These are phyloP conservation scores for Parambassis ranga DNA, from an alignment of 2,797 vertebrate species.

Conservation along the genomic window DNA sequence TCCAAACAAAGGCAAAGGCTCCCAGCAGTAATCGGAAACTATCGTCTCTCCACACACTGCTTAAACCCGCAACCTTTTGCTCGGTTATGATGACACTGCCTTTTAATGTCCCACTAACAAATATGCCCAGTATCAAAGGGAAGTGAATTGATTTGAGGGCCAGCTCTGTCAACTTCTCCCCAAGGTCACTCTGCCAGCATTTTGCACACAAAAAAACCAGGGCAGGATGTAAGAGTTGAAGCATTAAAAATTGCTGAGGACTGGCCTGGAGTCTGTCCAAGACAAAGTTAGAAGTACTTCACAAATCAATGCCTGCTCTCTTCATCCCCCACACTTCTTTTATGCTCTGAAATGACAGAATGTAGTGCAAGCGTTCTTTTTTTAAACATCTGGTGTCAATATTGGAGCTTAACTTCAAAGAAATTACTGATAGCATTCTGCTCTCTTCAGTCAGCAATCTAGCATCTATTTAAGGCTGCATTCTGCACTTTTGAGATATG, in stretches of 20 bases:
- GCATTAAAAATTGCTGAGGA: slow-evolving; percentile 72
- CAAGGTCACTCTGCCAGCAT: slow-evolving; percentile 62
- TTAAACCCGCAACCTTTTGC: slow-evolving; percentile 58
- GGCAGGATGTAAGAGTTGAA: slow-evolving; percentile 61
- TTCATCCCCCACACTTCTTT: slow-evolving; percentile 71
- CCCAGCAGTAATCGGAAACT: slow-evolving; percentile 67
- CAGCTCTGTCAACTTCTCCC: slow-evolving; percentile 41
- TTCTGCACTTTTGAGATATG: slow-evolving; percentile 53
- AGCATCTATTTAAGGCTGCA: slow-evolving; percentile 60
- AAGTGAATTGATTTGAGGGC: slow-evolving; percentile 53
- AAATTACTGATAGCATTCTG: slow-evolving; percentile 71
- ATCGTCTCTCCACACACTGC: slow-evolving; percentile 40
- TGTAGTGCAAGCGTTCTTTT: slow-evolving; percentile 65
- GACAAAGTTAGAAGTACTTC: slow-evolving; percentile 74
- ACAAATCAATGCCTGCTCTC: slow-evolving; percentile 77
- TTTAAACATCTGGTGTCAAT: slow-evolving; percentile 77
- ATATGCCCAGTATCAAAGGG: slow-evolving; percentile 52
- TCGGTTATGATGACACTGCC: slow-evolving; percentile 49
- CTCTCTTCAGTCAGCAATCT: slow-evolving; percentile 58
- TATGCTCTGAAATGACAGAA: slow-evolving; percentile 70
- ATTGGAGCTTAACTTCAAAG: slow-evolving; percentile 74
- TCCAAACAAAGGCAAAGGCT: slow-evolving; percentile 65
- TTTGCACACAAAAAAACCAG: slow-evolving; percentile 21
- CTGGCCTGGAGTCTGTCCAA: slow-evolving; percentile 70
- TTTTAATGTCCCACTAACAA: slow-evolving; percentile 61